Percentiles rank a stretch among this genome's conserved stretches.
These are phyloP conservation scores for Leptopilina syphax DNA, from an alignment of 2,888 invertebrate species.

Conservation along the genomic window DNA sequence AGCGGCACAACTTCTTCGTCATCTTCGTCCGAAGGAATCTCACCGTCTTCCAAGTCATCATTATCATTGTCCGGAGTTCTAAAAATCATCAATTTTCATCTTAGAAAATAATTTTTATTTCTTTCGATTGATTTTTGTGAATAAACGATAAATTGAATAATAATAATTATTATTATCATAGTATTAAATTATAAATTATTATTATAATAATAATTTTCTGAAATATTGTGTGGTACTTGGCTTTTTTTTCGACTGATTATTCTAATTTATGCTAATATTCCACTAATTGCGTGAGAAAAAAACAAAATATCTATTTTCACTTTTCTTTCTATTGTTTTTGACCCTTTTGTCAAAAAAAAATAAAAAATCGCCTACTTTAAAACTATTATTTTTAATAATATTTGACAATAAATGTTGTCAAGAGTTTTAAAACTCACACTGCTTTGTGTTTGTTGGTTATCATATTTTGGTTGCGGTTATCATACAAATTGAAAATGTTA, in stretches of 20 bases:
- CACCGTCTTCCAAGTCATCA: constrained; percentile 91
- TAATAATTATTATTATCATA: no score
- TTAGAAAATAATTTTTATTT: neutral
- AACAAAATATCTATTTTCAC: neutral
- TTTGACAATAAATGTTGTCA: neutral
- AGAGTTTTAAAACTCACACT: constrained; percentile 25
- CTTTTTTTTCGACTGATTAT: no score
- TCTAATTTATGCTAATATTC: no score
- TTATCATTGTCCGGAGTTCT: constrained; percentile 66
- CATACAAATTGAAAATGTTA: neutral
- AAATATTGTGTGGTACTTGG: no score
- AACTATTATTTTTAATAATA: neutral
- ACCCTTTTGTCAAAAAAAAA: no score
- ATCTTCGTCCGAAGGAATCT: constrained; percentile 86
- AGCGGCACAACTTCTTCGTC: constrained; percentile 72
- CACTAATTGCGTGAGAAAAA: no score
- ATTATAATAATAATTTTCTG: no score
- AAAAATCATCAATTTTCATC: constrained; percentile 31
- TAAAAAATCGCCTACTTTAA: neutral
- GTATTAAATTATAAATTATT: no score
- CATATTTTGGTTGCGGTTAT: neutral
- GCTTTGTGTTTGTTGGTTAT: constrained; percentile 9
- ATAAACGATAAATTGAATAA: no score
- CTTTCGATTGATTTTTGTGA: no score
- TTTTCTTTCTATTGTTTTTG: neutral